phyloP scores from a whole-genome alignment of 2,113 vertebrate species.

The Leucoraja erinaceus region DNA sequence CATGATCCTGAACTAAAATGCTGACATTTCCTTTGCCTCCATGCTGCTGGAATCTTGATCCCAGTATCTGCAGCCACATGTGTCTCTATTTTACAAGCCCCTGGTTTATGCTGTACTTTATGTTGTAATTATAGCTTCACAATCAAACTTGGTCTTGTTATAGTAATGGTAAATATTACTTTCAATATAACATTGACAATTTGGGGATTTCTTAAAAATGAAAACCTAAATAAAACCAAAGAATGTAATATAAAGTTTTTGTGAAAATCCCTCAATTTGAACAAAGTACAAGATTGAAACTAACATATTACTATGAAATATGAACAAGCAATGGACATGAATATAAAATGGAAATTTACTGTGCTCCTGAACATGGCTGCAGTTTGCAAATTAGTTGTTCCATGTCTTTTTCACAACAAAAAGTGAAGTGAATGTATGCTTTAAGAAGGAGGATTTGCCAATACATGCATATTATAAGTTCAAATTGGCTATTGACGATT shows the following conservation, averaged over 20 bases:
- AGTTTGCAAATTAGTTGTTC: background rate
- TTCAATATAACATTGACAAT: background rate
- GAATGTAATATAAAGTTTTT: background rate
- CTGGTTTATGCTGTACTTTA: background rate
- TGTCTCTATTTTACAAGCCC: no score
- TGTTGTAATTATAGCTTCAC: background rate
- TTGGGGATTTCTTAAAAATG: background rate
- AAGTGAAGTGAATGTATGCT: background rate
- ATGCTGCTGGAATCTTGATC: no score
- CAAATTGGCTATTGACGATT: constrained; percentile 17
- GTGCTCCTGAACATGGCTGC: background rate
- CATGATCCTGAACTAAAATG: no score
- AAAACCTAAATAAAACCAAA: background rate
- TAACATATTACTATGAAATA: background rate
- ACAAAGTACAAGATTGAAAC: background rate
- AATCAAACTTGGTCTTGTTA: background rate
- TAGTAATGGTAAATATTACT: background rate
- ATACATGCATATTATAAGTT: background rate
- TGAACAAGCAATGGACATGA: background rate
- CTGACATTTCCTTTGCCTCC: no score
- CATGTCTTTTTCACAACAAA: background rate
- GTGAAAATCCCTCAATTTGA: background rate
- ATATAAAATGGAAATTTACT: background rate
- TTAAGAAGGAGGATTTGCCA: background rate
- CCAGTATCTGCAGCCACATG: no score